Evolutionary conservation across 2,888 invertebrate species (phyloP), one percentile per base, ranked within the genome.

Genomic region (Allolobophora icterica): DNA sequence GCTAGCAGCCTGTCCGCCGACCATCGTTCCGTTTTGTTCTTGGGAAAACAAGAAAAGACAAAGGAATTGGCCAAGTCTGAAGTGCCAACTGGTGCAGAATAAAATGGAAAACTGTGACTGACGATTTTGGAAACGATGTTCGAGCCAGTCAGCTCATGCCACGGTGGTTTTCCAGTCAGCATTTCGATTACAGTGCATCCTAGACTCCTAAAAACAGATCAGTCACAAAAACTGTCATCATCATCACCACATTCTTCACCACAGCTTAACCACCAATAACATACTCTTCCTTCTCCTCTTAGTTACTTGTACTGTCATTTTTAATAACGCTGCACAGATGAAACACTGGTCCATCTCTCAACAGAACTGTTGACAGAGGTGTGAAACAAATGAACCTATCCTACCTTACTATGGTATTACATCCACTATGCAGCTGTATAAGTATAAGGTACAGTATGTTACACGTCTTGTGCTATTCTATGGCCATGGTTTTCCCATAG

Each of bases 181-280:
- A 95, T 95, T 93, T 95, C 95, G 38, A 95, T 95, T n/a, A 95
- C 93, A 1, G 95, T 95, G 92, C 95, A 95, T 33, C 95, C 95
- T 15, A 95, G 92, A 93, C 95, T 95, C 95, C 95, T 95, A 94
- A n/a, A 93, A 94, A 90, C n/a, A 89, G 89, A 84, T 90, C 90
- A 91, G 71, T 30, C 71, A 71, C 30, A 71, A n/a, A n/a, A 71
- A 71, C 30, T 8, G n/a, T 71, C 30, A 71, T 11, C 71, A 71
- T 71, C n/a, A 34, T 8, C 19, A 89, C 89, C 19, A 34, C 13
- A n/a, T 33, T 89, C 89, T 13, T 89, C 24, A 71, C n/a, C 71
- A 71, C 30, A 71, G 30, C 58, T 30, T 24, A 24, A 24, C 24
- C 58, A 58, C 58, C 58, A 58, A 58, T 19, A 13, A 58, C 24